These are phyloP conservation scores for Eupeodes latifasciatus DNA, from an alignment of 2,888 invertebrate genomes.

Conservation along the genomic window DNA sequence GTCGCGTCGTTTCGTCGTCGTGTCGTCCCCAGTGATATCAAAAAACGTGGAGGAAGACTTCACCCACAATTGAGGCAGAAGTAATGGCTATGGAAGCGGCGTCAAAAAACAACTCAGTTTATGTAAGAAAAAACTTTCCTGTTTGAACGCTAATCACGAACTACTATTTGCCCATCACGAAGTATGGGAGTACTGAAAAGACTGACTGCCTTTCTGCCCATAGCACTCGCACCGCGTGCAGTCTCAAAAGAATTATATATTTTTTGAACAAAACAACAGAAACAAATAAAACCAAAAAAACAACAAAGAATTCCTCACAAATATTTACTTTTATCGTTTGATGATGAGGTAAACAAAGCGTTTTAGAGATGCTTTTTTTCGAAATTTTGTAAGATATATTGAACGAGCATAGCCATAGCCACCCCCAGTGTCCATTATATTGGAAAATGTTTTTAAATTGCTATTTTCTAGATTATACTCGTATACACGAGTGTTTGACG, in stretches of 20 bases:
- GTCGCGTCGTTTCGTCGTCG: background rate
- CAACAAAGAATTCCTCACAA: constrained; percentile 44
- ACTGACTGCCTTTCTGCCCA: constrained; percentile 16
- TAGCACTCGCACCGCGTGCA: constrained; percentile 3
- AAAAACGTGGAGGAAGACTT: background rate
- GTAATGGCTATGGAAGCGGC: no score
- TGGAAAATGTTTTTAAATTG: background rate
- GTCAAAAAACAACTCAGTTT: constrained; percentile 11
- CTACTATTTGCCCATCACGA: constrained; percentile 57
- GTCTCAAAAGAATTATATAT: constrained; percentile 30
- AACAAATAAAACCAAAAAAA: background rate
- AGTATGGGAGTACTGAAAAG: constrained; percentile 23
- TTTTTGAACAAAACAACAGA: constrained; percentile 42
- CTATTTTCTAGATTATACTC: constrained; percentile 32
- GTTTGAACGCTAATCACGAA: constrained; percentile 54
- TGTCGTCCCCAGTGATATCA: background rate
- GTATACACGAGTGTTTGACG: constrained; percentile 27
- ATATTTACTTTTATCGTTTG: constrained; percentile 56
- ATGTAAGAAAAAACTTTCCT: constrained; percentile 34
- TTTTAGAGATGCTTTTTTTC: constrained; percentile 26
- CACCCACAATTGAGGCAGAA: background rate
- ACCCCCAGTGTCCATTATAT: background rate
- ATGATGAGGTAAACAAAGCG: constrained; percentile 62
- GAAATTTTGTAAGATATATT: background rate
- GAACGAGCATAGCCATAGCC: background rate